Base-by-base conservation (phyloP, 2,113 vertebrate genomes). In the Monopterus albus region DNA sequence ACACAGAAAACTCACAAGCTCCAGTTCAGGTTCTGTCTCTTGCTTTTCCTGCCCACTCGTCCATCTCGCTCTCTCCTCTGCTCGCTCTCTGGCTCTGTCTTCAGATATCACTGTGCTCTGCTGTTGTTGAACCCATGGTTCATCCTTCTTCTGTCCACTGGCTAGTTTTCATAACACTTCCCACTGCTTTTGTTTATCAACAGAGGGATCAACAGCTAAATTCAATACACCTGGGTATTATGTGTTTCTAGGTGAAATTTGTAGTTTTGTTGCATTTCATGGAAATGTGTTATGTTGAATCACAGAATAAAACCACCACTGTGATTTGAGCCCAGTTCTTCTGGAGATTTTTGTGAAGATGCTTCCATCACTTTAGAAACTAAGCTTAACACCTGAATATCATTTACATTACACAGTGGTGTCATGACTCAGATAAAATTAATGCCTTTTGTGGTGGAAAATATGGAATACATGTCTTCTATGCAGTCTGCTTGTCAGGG, bases 401-500 rank as follows among this genome's bases (percentile, higher is more conserved):
- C 17, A 56, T 58, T 78, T 36, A 43, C 38, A 51, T 57, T 56
- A 39, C 31, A 33, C 18, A 50, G 15, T 14, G 52, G 20, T 47
- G 18, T 69, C 63, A 56, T 49, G 33, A 6, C 42, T 72, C 17
- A 46, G 42, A 74, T 66, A 45, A 66, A 66, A 83, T 81, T 33
- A 40, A 69, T 49, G 23, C 5, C 13, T 57, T 79, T 78, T 75
- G 65, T 78, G 33, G 65, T 69, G 36, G 45, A 79, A 71, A 42
- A 46, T 65, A 39, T 51, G 70, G 59, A 84, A 82, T 77, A 40
- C 46, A 18, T 78, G 20, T 78, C 81, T 71, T 81, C 55, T 45
- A 26, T 72, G 72, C 51, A 61, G 43, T 52, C 3, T 66, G 40
- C 40, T 76, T 78, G 72, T 80, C 73, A 80, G 23, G 51, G 55